phyloP scores from a whole-genome alignment of 2,888 invertebrate genomes.

The Aproaerema taeniolella region DNA sequence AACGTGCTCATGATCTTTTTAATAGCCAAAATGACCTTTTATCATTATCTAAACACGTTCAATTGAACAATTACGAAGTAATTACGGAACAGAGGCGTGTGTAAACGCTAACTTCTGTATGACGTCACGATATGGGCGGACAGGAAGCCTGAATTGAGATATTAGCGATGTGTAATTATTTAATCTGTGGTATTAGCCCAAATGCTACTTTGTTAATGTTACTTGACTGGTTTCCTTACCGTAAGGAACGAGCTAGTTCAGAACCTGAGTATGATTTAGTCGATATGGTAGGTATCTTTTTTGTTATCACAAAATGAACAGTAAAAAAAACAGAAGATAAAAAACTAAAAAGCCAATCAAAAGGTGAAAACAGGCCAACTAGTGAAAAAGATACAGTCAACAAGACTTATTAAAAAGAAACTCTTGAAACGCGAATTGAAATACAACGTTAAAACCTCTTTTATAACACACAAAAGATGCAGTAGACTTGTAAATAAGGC shows the following conservation, averaged over 20 bases:
- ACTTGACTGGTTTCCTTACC: too few relatives aligned
- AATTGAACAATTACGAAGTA: conserved; percentile 12
- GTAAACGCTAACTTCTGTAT: conserved; percentile 11
- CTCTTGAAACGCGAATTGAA: too few relatives aligned
- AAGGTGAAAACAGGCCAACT: too few relatives aligned
- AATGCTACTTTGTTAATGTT: not conserved
- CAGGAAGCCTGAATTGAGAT: conserved; percentile 26
- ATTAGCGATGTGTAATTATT: conserved; percentile 17
- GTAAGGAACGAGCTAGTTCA: too few relatives aligned
- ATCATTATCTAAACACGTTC: conserved; percentile 4
- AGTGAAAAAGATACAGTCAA: too few relatives aligned
- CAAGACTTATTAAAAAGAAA: too few relatives aligned
- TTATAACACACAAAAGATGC: not conserved
- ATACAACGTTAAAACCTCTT: too few relatives aligned
- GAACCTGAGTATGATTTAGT: too few relatives aligned
- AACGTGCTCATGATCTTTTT: not conserved
- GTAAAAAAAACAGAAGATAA: too few relatives aligned
- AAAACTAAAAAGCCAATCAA: too few relatives aligned
- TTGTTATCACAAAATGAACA: too few relatives aligned
- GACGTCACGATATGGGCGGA: conserved; percentile 17
- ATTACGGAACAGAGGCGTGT: conserved; percentile 6
- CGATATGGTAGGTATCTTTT: too few relatives aligned
- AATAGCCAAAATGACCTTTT: conserved; percentile 7
- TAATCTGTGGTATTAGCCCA: conserved; percentile 6
- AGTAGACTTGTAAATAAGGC: not conserved